Evolutionary conservation across 2,113 vertebrate species (phyloP).

Genomic region (Menidia beryllina): DNA sequence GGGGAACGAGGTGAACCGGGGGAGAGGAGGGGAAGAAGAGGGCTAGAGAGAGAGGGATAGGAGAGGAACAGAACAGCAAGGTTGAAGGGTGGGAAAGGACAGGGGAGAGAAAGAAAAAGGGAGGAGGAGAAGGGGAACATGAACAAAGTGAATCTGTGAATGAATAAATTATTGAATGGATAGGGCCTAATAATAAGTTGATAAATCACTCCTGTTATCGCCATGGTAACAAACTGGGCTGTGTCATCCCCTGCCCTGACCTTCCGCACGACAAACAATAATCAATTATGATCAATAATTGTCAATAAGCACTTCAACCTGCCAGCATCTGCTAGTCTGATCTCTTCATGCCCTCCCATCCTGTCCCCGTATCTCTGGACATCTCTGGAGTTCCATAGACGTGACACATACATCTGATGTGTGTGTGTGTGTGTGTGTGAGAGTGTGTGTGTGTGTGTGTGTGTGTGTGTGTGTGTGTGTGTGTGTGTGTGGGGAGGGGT

Average conservation of each 20-base stretch:
- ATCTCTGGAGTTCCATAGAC: not conserved
- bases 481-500: too few species aligned
- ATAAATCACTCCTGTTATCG: conserved; percentile 58
- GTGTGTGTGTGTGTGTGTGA: too few species aligned
- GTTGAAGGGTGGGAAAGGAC: conserved; percentile 12
- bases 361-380: not conserved
- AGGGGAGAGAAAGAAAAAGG: conserved; percentile 3
- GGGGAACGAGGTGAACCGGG: conserved; percentile 2
- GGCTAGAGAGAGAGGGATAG: not conserved
- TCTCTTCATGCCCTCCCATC: not conserved
- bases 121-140: conserved; percentile 25
- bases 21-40: conserved; percentile 5
- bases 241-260: conserved; percentile 62
- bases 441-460: too few species aligned
- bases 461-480: too few species aligned
- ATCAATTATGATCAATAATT: conserved; percentile 57
- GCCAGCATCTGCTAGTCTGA: conserved; percentile 17
- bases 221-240: conserved; percentile 60
- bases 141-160: conserved; percentile 66
- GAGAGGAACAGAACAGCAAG: not conserved
- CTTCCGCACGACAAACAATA: conserved; percentile 47
- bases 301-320: conserved; percentile 30
- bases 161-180: conserved; percentile 64
- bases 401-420: too few species aligned
- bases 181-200: conserved; percentile 52